Base-by-base conservation (phyloP, 2,797 vertebrate species). In the Ambastaia sidthimunki region DNA sequence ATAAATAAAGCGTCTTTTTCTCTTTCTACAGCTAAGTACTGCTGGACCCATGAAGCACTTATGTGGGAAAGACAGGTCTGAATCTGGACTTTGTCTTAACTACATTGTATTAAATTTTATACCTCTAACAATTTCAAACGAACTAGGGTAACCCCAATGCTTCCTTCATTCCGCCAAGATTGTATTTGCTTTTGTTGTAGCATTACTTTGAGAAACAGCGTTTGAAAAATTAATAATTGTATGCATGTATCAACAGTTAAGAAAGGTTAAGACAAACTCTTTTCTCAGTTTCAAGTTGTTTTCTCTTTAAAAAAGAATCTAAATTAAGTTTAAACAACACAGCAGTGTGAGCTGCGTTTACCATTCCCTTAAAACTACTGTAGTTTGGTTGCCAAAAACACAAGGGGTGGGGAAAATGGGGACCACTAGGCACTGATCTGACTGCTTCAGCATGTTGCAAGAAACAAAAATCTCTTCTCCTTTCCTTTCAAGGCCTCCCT, bases 381-480 rank as follows among this genome's bases (percentile, higher is more conserved):
- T 68, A 55, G 7, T 55, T 41, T 19, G 59, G 68, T 47, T 55
- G 67, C 82, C 69, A 84, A 70, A 74, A 63, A 69, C 19, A 70
- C 25, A 37, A 25, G 23, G 13, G 21, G 65, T n/a, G 48, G 28
- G 13, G 52, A 47, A 3, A 21, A 23, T 78, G 44, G 47, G 65
- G 31, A 74, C 55, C 81, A 63, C 47, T 55, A 52, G 69, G 70
- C 28, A 71, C 19, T 55, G 48, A 71, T 77, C 78, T 48, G 73
- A 84, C 77, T 41, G 76, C 50, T 71, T 73, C 70, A 81, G 70
- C 71, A 72, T 83, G 78, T 82, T 83, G 48, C 52, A 68, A 67
- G 67, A 66, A 69, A 65, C 47, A 65, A 68, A 74, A 74, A 71
- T 68, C 4, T 44, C 37, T 0, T 52, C 44, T 4, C 31, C 18